phyloP scores from a whole-genome alignment of 2,888 invertebrate species.

The Terebella lapidaria region DNA sequence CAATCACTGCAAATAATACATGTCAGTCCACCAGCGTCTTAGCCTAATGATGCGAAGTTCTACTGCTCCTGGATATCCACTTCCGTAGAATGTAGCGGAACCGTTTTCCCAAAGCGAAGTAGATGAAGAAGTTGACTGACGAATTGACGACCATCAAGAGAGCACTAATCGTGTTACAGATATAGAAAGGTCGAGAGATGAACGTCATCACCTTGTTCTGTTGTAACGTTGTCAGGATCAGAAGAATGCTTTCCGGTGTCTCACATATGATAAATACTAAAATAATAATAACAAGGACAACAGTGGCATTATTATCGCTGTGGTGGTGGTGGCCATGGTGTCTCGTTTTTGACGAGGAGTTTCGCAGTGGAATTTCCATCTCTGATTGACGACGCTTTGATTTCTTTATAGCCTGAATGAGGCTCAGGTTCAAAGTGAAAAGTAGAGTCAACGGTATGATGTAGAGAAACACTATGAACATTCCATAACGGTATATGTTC shows the following conservation, averaged over 20 bases:
- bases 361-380: background rate
- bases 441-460: conserved; percentile 18
- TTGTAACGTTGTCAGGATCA: conserved; percentile 11
- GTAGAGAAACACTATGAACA: conserved; percentile 22
- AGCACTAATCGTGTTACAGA: conserved; percentile 9
- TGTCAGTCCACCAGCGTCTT: too few species aligned
- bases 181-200: background rate
- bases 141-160: conserved; percentile 22
- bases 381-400: conserved; percentile 9
- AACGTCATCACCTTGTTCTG: background rate
- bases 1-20: too few species aligned
- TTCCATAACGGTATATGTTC: conserved; percentile 20
- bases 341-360: background rate
- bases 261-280: conserved; percentile 24
- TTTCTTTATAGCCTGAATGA: conserved; percentile 21
- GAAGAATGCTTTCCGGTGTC: conserved; percentile 19
- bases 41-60: too few species aligned
- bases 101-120: conserved; percentile 22
- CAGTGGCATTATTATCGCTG: conserved; percentile 23
- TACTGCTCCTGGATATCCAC: too few species aligned
- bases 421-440: conserved; percentile 16
- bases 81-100: conserved; percentile 20
- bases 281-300: conserved; percentile 24
- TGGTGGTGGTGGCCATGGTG: background rate
- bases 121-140: conserved; percentile 26